phyloP scores from a whole-genome alignment of 1,140 invertebrate genomes.

The Drosophila quadrilineata region DNA sequence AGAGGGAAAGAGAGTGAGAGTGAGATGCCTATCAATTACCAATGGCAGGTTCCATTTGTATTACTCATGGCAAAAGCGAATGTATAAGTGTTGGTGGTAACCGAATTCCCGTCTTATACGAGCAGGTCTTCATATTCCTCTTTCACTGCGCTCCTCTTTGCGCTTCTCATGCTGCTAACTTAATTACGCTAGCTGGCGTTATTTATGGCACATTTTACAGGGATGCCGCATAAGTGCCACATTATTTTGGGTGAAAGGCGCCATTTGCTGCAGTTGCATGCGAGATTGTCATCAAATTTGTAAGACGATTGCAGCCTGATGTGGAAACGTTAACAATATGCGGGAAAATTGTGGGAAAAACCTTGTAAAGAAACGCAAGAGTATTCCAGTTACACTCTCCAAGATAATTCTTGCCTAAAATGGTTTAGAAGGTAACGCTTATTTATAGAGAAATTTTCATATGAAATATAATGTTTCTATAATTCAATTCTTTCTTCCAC shows the following conservation, averaged over 20 bases:
- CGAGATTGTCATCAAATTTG: constrained; percentile 39
- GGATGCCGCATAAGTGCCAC: constrained; percentile 44
- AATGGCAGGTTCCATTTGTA: constrained; percentile 45
- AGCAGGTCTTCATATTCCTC: constrained; percentile 2
- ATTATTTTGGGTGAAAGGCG: constrained; percentile 42
- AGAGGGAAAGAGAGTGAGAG: background rate
- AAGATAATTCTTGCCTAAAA: too few species aligned
- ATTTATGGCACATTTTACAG: constrained; percentile 32
- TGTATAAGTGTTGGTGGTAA: constrained; percentile 22
- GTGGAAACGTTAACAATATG: constrained; percentile 20
- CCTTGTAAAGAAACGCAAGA: too few species aligned
- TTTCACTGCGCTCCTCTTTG: background rate
- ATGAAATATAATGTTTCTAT: too few species aligned
- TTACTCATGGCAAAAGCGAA: constrained; percentile 49
- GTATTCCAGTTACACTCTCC: too few species aligned
- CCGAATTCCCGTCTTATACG: constrained; percentile 27
- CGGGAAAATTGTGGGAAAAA: background rate
- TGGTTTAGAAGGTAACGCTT: too few species aligned
- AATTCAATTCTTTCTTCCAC: too few species aligned
- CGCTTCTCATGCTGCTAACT: background rate
- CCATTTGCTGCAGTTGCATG: constrained; percentile 34
- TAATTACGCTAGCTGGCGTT: constrained; percentile 26
- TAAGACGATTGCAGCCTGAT: constrained; percentile 11
- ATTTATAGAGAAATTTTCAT: too few species aligned
- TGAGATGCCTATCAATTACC: constrained; percentile 43